Evolutionary conservation across 2,797 vertebrate genomes (phyloP).

Genomic region (Mus minutoides): DNA sequence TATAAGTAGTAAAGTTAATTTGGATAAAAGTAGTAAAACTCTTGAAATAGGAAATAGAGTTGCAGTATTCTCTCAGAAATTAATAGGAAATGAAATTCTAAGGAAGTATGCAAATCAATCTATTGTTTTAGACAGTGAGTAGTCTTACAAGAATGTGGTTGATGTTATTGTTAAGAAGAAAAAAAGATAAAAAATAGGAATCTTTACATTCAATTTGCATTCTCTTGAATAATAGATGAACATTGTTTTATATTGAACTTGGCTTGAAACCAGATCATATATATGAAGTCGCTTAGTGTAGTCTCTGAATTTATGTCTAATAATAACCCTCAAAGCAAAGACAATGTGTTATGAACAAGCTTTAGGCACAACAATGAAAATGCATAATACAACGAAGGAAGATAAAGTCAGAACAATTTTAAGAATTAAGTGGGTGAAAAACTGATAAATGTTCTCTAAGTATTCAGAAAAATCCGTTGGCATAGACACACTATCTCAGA

Average conservation of each 20-base stretch:
- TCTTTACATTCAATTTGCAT: conserved; percentile 6
- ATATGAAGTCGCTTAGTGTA: neutral
- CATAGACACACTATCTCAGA: conserved; percentile 24
- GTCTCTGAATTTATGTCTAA: neutral
- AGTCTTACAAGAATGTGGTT: neutral
- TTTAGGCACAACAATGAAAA: conserved; percentile 21
- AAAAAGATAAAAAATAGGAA: neutral
- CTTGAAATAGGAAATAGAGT: neutral
- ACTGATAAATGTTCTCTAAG: conserved; percentile 17
- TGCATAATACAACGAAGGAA: conserved; percentile 10
- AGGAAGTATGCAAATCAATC: neutral
- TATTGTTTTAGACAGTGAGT: neutral
- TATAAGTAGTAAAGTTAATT: neutral
- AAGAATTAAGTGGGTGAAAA: conserved; percentile 52
- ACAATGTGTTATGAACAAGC: conserved; percentile 37
- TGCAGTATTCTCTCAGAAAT: neutral
- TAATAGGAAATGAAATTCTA: neutral
- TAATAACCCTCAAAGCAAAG: conserved; percentile 38
- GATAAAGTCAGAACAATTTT: conserved; percentile 55
- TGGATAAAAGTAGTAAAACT: neutral
- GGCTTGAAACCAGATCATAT: neutral
- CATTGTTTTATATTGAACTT: conserved; percentile 33
- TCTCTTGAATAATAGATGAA: conserved; percentile 12
- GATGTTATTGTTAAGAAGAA: neutral
- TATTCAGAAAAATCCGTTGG: conserved; percentile 38